Base-by-base conservation (phyloP, 2,888 invertebrate genomes). In the Amorpha juglandis region DNA sequence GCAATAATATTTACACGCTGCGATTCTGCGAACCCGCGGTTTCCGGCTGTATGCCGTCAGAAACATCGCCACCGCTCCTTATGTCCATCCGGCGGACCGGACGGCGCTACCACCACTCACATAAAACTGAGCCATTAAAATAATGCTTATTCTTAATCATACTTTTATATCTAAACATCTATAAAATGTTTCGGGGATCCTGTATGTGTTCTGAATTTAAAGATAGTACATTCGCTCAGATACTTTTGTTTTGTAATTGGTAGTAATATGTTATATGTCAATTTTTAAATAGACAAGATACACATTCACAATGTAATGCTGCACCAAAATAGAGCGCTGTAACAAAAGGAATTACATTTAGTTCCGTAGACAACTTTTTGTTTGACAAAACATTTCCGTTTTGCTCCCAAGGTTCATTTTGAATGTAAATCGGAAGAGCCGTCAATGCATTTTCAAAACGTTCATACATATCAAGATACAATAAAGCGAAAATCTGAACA, bases 1-100 rank as follows among this genome's bases (percentile, higher is more conserved):
- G 82, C 79, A 83, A 83, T 85, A 84, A 87, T 88, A 83, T 88
- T 87, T 87, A 87, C 81, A 76, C 74, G 74, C 71, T 69, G 71
- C 73, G 83, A 82, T 88, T 88, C 86, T 87, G 84, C 84, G 85
- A 87, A 87, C 76, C 78, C 83, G 86, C 67, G 87, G 87, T 87
- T 88, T 89, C 87, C 86, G 83, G 82, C 79, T 70, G 45, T 62
- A 33, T 52, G 52, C 50, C 47, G 38, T 53, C 45, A 64, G 52
- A 38, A 63, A 68, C 58, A 66, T 64, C 62, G 62, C 47, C 21
- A 63, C 53, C 38, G 33, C 14, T 66, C 62, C 62, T 65, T 27
- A 55, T 72, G 68, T 64, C 51, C 73, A 76, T 79, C 79, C 81
- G 74, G 71, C 77, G 77, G 75, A 78, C 72, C 77, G 77, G 76